phyloP scores from a whole-genome alignment of 2,797 vertebrate species.

The Scyliorhinus canicula region DNA sequence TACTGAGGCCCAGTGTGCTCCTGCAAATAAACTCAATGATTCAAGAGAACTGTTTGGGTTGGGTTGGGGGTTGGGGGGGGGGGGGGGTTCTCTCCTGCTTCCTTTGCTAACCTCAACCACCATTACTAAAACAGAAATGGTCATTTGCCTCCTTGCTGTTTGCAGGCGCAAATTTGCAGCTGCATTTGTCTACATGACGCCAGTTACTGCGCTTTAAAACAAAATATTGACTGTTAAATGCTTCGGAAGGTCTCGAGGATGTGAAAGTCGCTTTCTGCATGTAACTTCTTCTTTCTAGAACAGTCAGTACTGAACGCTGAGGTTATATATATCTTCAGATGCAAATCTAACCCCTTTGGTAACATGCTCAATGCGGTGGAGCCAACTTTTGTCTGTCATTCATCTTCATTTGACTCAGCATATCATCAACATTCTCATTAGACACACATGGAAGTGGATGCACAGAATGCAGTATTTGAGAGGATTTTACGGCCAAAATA shows the following conservation, averaged over 20 bases:
- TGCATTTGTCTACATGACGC: neutral
- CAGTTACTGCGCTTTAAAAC: neutral
- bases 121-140: neutral
- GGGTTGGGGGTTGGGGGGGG: too few relatives aligned
- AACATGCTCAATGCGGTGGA: neutral
- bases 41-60: neutral
- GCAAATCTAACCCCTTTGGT: neutral
- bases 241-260: neutral
- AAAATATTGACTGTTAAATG: neutral
- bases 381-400: neutral
- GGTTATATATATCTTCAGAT: neutral
- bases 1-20: neutral
- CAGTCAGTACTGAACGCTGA: neutral
- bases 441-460: neutral
- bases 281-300: neutral
- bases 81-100: neutral
- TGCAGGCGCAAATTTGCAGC: neutral
- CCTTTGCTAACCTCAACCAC: neutral
- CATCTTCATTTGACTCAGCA: neutral
- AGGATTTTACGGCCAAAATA: neutral
- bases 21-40: neutral
- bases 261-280: neutral
- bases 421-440: neutral
- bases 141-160: neutral
- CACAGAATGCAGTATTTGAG: neutral